Conservation (phyloP, 2,113 vertebrate genomes). For the Nothocercus julius region DNA sequence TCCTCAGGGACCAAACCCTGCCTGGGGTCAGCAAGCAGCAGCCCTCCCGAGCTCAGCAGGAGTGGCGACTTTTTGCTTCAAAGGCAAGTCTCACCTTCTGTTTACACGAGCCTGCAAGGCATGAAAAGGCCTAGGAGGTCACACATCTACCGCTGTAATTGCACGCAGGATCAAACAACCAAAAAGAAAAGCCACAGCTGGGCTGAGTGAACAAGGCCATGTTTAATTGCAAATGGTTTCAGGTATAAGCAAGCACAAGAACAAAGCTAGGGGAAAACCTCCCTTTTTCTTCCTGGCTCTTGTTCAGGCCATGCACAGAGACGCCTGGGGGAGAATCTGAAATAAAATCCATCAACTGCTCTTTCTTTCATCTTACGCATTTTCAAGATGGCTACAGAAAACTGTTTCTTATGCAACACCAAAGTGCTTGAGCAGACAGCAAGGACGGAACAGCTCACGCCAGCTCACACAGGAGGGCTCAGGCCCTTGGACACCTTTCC, state of each 20-base stretch:
- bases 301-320: not conserved
- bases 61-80: not conserved
- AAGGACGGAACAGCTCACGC: rapidly evolving
- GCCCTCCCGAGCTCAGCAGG: not conserved
- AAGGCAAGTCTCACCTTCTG: not conserved
- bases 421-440: rapidly evolving
- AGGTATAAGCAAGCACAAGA: slow-evolving; percentile 37
- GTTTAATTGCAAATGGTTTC: slow-evolving; percentile 33
- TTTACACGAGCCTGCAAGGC: slow-evolving; percentile 25
- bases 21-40: rapidly evolving
- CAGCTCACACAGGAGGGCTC: rapidly evolving
- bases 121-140: slow-evolving; percentile 42
- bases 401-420: not conserved
- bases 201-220: slow-evolving; percentile 34
- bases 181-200: slow-evolving; percentile 29
- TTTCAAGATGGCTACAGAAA: not conserved
- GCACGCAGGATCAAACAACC: slow-evolving; percentile 47
- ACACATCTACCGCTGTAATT: slow-evolving; percentile 50
- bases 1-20: not conserved
- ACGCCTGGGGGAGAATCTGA: not conserved
- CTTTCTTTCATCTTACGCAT: not conserved
- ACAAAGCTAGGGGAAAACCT: slow-evolving; percentile 42
- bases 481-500: not conserved
- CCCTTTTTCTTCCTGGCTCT: slow-evolving; percentile 6
- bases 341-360: not conserved